Base-by-base conservation (phyloP, 2,888 invertebrate species). In the Calephelis perditalis region DNA sequence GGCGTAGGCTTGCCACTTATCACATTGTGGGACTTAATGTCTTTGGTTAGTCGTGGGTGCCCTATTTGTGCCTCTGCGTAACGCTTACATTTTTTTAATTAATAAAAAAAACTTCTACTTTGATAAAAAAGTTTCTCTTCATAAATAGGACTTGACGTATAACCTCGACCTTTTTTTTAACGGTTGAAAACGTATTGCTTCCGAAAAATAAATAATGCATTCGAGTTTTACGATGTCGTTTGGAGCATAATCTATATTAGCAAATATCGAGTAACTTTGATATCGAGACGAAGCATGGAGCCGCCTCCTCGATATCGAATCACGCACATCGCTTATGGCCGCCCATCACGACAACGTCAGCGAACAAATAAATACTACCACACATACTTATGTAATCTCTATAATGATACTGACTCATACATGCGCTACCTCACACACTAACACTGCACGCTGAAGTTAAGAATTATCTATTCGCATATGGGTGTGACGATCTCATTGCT, bases 311-410 rank as follows among this genome's bases (percentile, higher is more conserved):
- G 35, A 52, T 58, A 60, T 55, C 63, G 54, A 26, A 60, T 58
- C 67, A 67, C 64, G 66, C 64, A 64, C 63, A 40, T 49, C 8
- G 58, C 43, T 67, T 64, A 67, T 63, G 61, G 62, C 66, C 56
- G 59, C 36, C 40, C 40, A 63, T 60, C 67, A 67, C 67, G 67
- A 64, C 52, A 61, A 56, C 52, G 45, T 47, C 40, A 59, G 62
- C 55, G 45, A 45, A 36, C 35, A 35, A 52, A 54, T 54, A 54
- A 54, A 54, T 54, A 36, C 35, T 36, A 54, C n/a, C 52, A 54
- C 54, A 54, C 54, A 36, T 10, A 35, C 56, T 56, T 59, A 54
- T 52, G 57, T 11, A 57, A 47, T 60, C 45, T 12, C 26, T 56
- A 56, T 52, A 54, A 61, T 52, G 35, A 35, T 2, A 52, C 52